Conservation (phyloP, 2,888 invertebrate species). For the Endomychus coccineus region DNA sequence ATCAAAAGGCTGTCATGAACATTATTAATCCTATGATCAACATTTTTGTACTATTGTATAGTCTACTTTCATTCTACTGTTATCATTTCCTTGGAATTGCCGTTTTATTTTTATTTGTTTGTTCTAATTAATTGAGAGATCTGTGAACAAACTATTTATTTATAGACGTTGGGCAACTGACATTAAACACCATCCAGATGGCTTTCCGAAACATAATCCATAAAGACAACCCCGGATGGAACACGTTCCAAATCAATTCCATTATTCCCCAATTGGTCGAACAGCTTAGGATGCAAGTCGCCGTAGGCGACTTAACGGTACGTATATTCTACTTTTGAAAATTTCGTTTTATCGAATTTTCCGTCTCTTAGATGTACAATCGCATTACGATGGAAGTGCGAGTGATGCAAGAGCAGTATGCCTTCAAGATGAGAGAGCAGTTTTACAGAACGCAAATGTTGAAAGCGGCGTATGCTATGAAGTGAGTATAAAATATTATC, state of each 20-base stretch:
- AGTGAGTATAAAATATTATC: too few species aligned
- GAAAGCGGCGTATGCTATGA: too few species aligned
- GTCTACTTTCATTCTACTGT: too few species aligned
- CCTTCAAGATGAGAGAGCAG: conserved; percentile 20
- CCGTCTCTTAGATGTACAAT: conserved; percentile 29
- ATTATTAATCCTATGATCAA: too few species aligned
- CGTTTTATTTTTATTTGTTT: neutral
- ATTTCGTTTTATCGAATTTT: conserved; percentile 5
- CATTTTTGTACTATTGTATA: too few species aligned
- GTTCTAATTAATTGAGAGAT: conserved; percentile 1
- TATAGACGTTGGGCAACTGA: conserved; percentile 18
- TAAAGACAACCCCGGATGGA: conserved; percentile 58
- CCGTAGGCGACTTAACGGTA: conserved; percentile 31
- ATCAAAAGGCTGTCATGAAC: too few species aligned
- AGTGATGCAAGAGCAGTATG: conserved; percentile 29
- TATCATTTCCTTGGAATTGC: too few species aligned
- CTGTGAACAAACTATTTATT: neutral
- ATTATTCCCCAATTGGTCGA: conserved; percentile 52
- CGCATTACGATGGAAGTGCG: conserved; percentile 33
- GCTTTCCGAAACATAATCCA: conserved; percentile 49
- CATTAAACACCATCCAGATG: conserved; percentile 29
- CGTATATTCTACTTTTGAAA: conserved; percentile 15
- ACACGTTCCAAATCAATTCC: conserved; percentile 53
- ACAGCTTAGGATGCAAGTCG: conserved; percentile 54
- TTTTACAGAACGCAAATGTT: conserved; percentile 25